Evolutionary conservation across 2,797 vertebrate genomes (phyloP), one percentile per base, ranked within the genome.

Genomic region (Chelonia mydas): DNA sequence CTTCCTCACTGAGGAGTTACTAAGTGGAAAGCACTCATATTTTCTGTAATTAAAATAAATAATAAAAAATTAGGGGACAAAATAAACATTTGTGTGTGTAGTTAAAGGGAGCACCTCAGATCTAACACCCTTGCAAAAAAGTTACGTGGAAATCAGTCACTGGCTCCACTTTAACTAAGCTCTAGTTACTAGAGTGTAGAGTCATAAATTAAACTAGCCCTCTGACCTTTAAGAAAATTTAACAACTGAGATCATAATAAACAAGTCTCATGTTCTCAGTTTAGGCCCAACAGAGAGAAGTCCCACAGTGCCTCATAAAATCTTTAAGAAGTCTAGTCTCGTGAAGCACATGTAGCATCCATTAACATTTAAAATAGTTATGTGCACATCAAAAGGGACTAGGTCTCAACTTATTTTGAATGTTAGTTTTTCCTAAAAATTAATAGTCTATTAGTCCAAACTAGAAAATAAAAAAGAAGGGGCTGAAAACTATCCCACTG

Each of bases 201-300:
- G 88, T 91, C 92, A 96, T 93, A 96, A 95, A 93, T 96, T 91
- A 97, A 96, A 94, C 92, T 76, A 50, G 90, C 88, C 68, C 68
- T 95, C 89, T 96, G 93, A 93, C 89, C 90, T 95, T 94, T 92
- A 90, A 72, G 61, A 65, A n/a, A n/a, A 68, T 92, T 90, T 94
- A 96, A 90, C 90, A 95, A 93, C 86, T 95, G 89, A 96, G 95
- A 94, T 97, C 95, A 96, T 97, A 86, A 95, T 84, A 97, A 97
- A 96, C 96, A 97, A 1, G 7, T 90, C 92, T 96, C 27, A 1
- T 61, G 86, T 95, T 95, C 94, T 95, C 87, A 95, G 81, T 81
- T 81, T 54, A 90, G 86, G 88, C 86, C 86, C 89, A 92, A 82
- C 25, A 87, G 53, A 96, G 27, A 45, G 81, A 94, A 96, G 90